A percentile compares a stretch with the other conserved stretches of the same genome.
Conservation (phyloP, 2,113 vertebrate genomes). For the Onychostoma macrolepis region DNA sequence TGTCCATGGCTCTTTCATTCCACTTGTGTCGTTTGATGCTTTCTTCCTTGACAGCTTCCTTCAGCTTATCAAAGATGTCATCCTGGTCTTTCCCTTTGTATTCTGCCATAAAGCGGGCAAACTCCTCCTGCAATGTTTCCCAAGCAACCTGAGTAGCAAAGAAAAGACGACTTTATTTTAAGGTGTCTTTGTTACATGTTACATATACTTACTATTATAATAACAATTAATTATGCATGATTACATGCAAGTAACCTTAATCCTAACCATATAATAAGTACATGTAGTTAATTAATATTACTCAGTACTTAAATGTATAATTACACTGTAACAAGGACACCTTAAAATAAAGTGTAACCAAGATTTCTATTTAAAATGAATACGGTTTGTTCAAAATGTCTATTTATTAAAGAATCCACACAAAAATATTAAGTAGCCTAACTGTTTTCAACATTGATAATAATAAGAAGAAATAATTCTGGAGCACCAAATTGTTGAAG, state of each 20-base stretch:
- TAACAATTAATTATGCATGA: too few species aligned
- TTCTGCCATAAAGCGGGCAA: conserved; percentile 97
- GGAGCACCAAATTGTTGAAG: not conserved
- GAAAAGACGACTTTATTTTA: not conserved
- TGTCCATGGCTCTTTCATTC: conserved; percentile 96
- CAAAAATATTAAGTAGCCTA: not conserved
- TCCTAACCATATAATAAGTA: too few species aligned
- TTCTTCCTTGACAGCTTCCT: conserved; percentile 97
- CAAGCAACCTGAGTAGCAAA: conserved; percentile 85
- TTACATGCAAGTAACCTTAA: too few species aligned
- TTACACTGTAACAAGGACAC: too few species aligned
- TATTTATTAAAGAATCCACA: too few species aligned
- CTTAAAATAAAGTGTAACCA: too few species aligned
- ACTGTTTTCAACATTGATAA: not conserved
- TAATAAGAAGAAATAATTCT: not conserved
- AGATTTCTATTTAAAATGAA: too few species aligned
- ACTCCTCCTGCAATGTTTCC: conserved; percentile 97
- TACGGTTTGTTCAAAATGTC: too few species aligned
- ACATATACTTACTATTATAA: too few species aligned
- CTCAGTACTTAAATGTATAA: too few species aligned
- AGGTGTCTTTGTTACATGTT: too few species aligned
- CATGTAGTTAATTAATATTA: too few species aligned
- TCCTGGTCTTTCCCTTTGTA: conserved; percentile 96
- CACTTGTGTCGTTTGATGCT: conserved; percentile 96
- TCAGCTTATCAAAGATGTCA: conserved; percentile 98